These are phyloP conservation scores for Copidosoma aretas DNA, from an alignment of 2,888 invertebrate species.

Conservation along the genomic window DNA sequence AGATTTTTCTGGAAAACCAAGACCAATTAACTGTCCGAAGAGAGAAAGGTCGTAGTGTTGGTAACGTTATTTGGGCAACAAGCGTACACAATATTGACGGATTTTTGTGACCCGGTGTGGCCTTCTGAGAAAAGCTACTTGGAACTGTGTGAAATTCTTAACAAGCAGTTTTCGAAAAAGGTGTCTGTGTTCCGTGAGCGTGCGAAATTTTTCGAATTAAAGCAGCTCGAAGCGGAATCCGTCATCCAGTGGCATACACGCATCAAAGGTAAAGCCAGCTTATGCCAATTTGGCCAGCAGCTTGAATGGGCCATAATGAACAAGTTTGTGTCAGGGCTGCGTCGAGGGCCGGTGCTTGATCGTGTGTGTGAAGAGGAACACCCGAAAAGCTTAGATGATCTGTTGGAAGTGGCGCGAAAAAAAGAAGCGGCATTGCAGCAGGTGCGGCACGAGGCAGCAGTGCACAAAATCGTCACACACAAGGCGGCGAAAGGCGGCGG, in stretches of 20 bases:
- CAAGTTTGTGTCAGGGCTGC: constrained; percentile 37
- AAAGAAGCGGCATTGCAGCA: constrained; percentile 39
- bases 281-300: constrained; percentile 33
- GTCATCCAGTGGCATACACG: constrained; percentile 44
- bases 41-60: constrained; percentile 31
- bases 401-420: constrained; percentile 38
- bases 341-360: constrained; percentile 32
- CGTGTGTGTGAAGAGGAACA: constrained; percentile 37
- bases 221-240: constrained; percentile 39
- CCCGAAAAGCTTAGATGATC: constrained; percentile 13
- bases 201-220: constrained; percentile 42
- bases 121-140: constrained; percentile 30
- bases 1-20: too few species aligned
- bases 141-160: constrained; percentile 38
- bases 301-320: constrained; percentile 44
- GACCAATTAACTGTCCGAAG: too few species aligned
- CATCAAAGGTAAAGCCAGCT: constrained; percentile 45
- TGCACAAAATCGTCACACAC: too few species aligned
- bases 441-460: constrained; percentile 1
- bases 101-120: constrained; percentile 37
- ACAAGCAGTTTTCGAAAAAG: constrained; percentile 37
- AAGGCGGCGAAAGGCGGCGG: too few species aligned
- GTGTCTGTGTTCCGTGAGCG: constrained; percentile 36
- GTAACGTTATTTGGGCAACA: constrained; percentile 38
- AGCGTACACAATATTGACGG: constrained; percentile 34